Base-by-base conservation (phyloP, 2,888 invertebrate species). In the Eulithis testata region DNA sequence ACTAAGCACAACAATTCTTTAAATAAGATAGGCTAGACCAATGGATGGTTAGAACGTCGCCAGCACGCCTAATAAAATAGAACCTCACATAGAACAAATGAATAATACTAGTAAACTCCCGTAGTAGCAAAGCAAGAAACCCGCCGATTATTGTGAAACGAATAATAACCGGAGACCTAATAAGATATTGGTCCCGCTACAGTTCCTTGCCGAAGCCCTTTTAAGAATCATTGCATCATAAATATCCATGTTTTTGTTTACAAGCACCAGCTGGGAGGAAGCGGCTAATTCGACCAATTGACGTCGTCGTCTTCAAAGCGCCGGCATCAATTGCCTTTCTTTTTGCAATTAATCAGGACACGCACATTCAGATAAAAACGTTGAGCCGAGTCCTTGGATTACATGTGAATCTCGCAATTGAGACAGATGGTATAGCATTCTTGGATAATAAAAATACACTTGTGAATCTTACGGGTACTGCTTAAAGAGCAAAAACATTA, bases 251-350 rank as follows among this genome's bases (percentile, higher is more conserved):
- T 72, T 72, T 73, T 74, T 74, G 69, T 72, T 71, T 70, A 69
- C 66, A 60, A 66, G 66, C 75, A 77, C 73, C 72, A 76, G 77
- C 54, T 45, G 50, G 69, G 62, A 75, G 83, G 84, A 84, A 80
- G 77, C 73, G 52, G 45, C 72, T 76, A 82, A 82, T 80, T 79
- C 69, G 56, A 45, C 69, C 82, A 84, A 83, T 84, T 84, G 80
- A 76, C 73, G 70, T 67, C 81, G 53, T 12, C 40, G 79, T 82
- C 71, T 68, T 79, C 79, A 80, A 83, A 78, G 78, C 58, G 56
- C 63, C 60, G 54, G 67, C 43, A 60, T 60, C 75, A 77, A 76
- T 80, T 80, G 75, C 74, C 78, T 80, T 80, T 81, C 78, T 78
- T 83, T 69, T 72, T 68, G 65, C 52, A 50, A 49, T 58, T 65